Percentiles rank a stretch among this genome's conserved stretches.
phyloP scores from a whole-genome alignment of 2,888 invertebrate species.

The Trimorus sp. region DNA sequence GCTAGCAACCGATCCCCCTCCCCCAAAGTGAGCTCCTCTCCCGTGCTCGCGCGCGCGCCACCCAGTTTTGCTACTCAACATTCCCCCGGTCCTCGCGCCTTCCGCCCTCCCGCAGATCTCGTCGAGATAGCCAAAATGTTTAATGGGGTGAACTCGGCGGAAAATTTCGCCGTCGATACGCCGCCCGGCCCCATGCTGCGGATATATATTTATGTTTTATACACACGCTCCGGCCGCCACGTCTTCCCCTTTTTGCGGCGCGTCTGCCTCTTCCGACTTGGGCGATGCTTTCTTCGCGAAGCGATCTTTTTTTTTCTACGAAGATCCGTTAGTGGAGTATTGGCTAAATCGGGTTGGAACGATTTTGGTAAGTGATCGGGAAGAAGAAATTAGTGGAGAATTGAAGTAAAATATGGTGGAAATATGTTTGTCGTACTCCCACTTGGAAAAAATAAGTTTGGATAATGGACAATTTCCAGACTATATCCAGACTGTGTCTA shows the following conservation, averaged over 20 bases:
- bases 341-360: too few species aligned
- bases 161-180: constrained; percentile 75
- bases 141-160: constrained; percentile 81
- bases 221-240: constrained; percentile 18
- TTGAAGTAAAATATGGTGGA: too few species aligned
- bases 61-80: constrained; percentile 64
- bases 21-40: constrained; percentile 17
- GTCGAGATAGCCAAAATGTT: constrained; percentile 80
- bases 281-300: constrained; percentile 1
- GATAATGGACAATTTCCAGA: too few species aligned
- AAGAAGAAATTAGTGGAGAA: too few species aligned
- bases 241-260: constrained; percentile 24
- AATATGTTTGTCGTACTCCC: too few species aligned
- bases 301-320: constrained; percentile 3
- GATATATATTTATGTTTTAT: constrained; percentile 64
- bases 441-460: too few species aligned
- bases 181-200: constrained; percentile 73
- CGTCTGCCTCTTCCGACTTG: constrained; percentile 16
- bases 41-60: constrained; percentile 27
- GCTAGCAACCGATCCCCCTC: constrained; percentile 70
- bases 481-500: too few species aligned
- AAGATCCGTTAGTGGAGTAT: too few species aligned
- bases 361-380: too few species aligned
- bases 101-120: constrained; percentile 70
- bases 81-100: constrained; percentile 68